Base-by-base conservation (phyloP, 2,888 invertebrate species). In the Drosophila parthenogenetica region DNA sequence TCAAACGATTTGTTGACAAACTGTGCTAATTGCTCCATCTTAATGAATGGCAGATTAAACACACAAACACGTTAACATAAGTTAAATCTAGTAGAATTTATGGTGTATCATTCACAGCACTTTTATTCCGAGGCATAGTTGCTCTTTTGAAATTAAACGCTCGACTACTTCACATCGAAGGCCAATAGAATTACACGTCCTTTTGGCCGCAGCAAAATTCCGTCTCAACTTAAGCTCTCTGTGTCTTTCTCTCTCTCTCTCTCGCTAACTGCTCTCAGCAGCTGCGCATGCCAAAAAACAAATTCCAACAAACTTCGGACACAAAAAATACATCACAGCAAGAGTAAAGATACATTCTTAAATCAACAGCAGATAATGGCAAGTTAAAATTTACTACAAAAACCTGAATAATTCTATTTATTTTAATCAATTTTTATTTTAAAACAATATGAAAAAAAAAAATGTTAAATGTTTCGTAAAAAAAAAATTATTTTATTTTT, bases 1-100 rank as follows among this genome's bases (percentile, higher is more conserved):
- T 96, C 96, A 93, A 97, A 96, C 72, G 97, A 96, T 93, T 97
- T 97, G 89, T 96, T 96, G 91, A 97, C 97, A 94, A 97, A 97
- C 94, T 97, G 96, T 90, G 97, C 96, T 92, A 97, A 94, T 94
- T 97, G 96, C 93, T 97, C 97, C 97, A 97, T 97, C 13, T 53
- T 71, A 51, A 8, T 32, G 14, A 8, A 46, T 29, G 11, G 17
- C 29, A 17, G 14, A 46, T n/a, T 35, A 42, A 54, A 29, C n/a
- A 59, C 35, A 35, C 58, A 55, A 29, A 29, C 29, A 29, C 29
- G 29, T 29, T 29, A 29, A 29, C 29, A 29, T 29, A 29, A 29
- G 29, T 29, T 29, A 29, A 29, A 29, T 29, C 2, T 29, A 29
- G 29, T 29, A 29, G 29, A 29, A 29, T 29, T 45, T 43, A 46